phyloP scores from a whole-genome alignment of 2,888 invertebrate genomes.

The Agrochola macilenta region DNA sequence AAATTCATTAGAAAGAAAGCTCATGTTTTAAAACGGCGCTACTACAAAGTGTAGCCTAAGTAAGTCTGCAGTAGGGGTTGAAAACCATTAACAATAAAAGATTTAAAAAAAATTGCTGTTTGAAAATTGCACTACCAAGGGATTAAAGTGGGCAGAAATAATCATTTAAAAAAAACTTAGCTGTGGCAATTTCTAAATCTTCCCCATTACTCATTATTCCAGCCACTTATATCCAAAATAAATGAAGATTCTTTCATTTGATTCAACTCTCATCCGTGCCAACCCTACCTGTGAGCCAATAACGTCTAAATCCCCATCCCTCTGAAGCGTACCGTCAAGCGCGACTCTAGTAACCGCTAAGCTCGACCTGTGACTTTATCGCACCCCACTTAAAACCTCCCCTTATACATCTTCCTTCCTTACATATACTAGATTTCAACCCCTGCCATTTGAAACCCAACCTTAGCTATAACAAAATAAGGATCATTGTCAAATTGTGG shows the following conservation, averaged over 20 bases:
- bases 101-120: too few relatives aligned
- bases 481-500: background rate
- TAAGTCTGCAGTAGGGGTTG: too few relatives aligned
- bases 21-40: background rate
- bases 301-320: conserved; percentile 85
- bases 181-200: too few relatives aligned
- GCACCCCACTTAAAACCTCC: conserved; percentile 73
- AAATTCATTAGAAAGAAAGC: background rate
- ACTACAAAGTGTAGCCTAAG: too few relatives aligned
- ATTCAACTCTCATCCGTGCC: conserved; percentile 43
- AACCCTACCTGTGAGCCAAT: conserved; percentile 82
- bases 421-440: conserved; percentile 50
- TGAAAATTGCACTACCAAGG: too few relatives aligned
- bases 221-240: too few relatives aligned
- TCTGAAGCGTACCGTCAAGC: conserved; percentile 87
- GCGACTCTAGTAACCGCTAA: conserved; percentile 87
- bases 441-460: conserved; percentile 26
- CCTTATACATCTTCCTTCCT: conserved; percentile 65
- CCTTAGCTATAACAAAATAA: background rate
- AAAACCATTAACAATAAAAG: too few relatives aligned
- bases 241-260: too few relatives aligned
- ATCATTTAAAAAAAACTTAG: too few relatives aligned
- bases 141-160: too few relatives aligned
- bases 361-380: conserved; percentile 88
- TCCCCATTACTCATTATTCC: too few relatives aligned